These are phyloP conservation scores for Notolepis coatsorum DNA, from an alignment of 2,797 vertebrate genomes.

Conservation along the genomic window DNA sequence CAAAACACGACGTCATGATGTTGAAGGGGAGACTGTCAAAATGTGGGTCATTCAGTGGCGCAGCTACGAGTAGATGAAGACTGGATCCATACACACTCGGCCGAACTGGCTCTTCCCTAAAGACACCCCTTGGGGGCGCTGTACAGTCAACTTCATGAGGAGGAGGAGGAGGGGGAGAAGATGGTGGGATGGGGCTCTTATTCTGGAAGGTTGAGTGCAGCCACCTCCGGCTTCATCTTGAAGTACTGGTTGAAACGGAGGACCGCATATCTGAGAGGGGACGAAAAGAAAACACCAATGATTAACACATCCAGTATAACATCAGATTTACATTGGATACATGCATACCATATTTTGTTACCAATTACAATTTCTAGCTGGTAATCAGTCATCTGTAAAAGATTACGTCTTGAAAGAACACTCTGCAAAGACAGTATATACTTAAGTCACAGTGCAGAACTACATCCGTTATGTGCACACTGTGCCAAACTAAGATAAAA, in stretches of 20 bases:
- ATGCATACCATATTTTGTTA: too few species aligned
- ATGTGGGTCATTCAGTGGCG: conserved; percentile 23
- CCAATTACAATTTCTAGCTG: too few species aligned
- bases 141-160: conserved; percentile 35
- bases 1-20: too few species aligned
- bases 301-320: too few species aligned
- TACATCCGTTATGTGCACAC: too few species aligned
- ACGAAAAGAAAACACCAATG: neutral
- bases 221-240: conserved; percentile 95
- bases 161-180: conserved; percentile 20
- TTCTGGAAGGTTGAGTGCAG: conserved; percentile 87
- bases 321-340: too few species aligned
- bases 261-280: conserved; percentile 88
- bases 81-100: conserved; percentile 43
- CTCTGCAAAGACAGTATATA: too few species aligned
- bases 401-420: too few species aligned
- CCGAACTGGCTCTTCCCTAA: conserved; percentile 45
- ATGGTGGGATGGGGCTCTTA: conserved; percentile 64
- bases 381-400: too few species aligned
- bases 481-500: too few species aligned
- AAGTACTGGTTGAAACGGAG: conserved; percentile 97
- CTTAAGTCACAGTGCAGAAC: too few species aligned
- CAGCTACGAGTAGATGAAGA: conserved; percentile 19
- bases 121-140: conserved; percentile 60
- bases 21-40: conserved; percentile 22